Conservation (phyloP, 2,888 invertebrate genomes). For the Ophion slaviceki region DNA sequence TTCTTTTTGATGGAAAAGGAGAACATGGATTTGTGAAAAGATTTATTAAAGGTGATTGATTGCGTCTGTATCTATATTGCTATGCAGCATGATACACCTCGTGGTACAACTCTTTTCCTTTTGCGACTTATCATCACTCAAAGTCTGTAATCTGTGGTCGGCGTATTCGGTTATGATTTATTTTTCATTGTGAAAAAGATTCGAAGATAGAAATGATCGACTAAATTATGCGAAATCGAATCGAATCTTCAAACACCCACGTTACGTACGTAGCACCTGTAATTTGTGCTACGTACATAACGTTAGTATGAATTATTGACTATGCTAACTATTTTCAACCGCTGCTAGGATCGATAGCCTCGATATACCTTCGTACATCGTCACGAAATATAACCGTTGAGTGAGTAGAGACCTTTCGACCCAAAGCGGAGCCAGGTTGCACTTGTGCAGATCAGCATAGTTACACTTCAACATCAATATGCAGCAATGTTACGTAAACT, state of each 20-base stretch:
- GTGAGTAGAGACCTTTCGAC: constrained; percentile 13
- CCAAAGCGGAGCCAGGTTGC: background rate
- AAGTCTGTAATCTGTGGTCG: background rate
- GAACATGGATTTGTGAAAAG: constrained; percentile 30
- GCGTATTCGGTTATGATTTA: background rate
- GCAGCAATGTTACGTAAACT: constrained; percentile 16
- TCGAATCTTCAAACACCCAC: constrained; percentile 33
- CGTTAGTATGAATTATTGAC: constrained; percentile 54
- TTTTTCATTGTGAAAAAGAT: background rate
- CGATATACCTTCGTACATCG: constrained; percentile 40
- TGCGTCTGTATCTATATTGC: constrained; percentile 24
- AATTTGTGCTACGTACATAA: constrained; percentile 25
- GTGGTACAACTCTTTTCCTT: background rate
- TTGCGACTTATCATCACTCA: background rate
- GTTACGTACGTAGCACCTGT: background rate
- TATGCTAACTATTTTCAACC: constrained; percentile 56
- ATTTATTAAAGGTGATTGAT: constrained; percentile 49
- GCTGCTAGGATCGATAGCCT: constrained; percentile 55
- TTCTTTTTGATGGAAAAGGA: constrained; percentile 7
- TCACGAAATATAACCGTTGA: constrained; percentile 5
- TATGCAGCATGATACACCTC: constrained; percentile 18
- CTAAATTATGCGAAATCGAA: background rate
- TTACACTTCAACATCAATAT: constrained; percentile 20
- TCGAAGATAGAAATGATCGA: constrained; percentile 7
- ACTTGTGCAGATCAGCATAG: background rate